A percentile compares a stretch with the other conserved stretches of the same genome.
Evolutionary conservation across 35 echinoderm and acorn worm genomes (phyloP).

Genomic region (Amphiura filiformis): DNA sequence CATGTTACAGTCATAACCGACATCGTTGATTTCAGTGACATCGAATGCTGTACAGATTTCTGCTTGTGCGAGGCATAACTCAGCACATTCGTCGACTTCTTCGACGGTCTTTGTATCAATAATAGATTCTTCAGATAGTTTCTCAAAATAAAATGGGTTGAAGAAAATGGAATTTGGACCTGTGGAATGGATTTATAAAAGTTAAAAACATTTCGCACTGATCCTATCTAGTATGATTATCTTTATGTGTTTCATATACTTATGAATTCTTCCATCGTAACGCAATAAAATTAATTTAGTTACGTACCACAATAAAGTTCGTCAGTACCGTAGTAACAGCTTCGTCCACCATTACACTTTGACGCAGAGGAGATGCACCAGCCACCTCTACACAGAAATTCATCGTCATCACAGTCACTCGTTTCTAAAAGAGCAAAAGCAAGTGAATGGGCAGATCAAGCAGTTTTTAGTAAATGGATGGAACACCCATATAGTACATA

Average conservation of each 20-base stretch:
- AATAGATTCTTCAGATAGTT: background rate
- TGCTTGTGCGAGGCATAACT: background rate
- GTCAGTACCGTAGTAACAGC: conserved; percentile 35
- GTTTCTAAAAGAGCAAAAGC: background rate
- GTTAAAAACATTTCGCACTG: background rate
- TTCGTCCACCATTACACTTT: background rate
- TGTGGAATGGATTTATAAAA: background rate
- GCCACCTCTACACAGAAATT: conserved; percentile 40
- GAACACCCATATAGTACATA: too few species aligned
- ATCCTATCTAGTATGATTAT: background rate
- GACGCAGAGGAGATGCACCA: conserved; percentile 4
- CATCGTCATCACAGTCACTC: background rate
- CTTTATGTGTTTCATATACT: background rate
- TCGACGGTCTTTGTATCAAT: background rate
- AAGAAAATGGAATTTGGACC: background rate
- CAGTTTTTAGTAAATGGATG: too few species aligned
- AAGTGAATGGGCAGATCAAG: background rate
- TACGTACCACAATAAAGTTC: conserved; percentile 49
- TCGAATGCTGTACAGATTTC: conserved; percentile 21
- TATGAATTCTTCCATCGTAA: background rate
- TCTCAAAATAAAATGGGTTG: background rate
- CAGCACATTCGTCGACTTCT: conserved; percentile 8
- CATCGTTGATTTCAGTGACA: background rate
- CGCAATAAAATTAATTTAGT: too few species aligned
- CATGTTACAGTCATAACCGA: background rate